phyloP scores from a whole-genome alignment of 2,113 vertebrate species.

The Scatophagus argus region DNA sequence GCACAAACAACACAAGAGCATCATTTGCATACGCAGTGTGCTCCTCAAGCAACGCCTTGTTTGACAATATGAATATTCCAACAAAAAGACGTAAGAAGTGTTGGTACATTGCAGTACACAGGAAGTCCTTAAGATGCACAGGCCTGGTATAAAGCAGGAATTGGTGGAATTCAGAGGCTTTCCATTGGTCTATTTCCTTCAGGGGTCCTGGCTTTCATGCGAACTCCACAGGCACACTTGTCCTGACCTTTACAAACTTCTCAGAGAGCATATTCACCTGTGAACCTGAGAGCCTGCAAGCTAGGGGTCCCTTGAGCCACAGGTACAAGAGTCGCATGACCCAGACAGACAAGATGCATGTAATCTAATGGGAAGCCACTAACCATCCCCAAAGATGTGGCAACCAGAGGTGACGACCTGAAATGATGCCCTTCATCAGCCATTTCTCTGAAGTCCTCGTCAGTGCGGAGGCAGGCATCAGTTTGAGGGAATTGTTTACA shows the following conservation, averaged over 20 bases:
- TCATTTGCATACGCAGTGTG: neutral
- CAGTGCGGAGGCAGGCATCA: neutral
- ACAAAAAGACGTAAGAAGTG: neutral
- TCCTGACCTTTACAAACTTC: neutral
- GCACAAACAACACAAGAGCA: neutral
- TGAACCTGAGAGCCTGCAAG: neutral
- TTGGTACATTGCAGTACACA: neutral
- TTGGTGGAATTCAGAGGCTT: neutral
- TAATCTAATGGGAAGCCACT: neutral
- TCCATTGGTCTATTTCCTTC: neutral
- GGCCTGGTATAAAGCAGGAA: neutral
- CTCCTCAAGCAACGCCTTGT: neutral
- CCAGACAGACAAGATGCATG: neutral
- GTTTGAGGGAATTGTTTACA: neutral
- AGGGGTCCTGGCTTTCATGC: neutral
- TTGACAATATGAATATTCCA: neutral
- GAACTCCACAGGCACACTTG: neutral
- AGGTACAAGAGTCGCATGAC: neutral
- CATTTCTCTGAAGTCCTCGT: neutral
- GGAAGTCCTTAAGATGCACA: neutral
- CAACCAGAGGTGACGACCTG: neutral
- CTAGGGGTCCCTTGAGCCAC: neutral
- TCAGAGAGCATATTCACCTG: neutral
- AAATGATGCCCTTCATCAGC: neutral
- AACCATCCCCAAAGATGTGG: neutral